A percentile compares a stretch with the other conserved stretches of the same genome.
Conservation (phyloP, 2,888 invertebrate species). For the Yponomeuta evonymella region DNA sequence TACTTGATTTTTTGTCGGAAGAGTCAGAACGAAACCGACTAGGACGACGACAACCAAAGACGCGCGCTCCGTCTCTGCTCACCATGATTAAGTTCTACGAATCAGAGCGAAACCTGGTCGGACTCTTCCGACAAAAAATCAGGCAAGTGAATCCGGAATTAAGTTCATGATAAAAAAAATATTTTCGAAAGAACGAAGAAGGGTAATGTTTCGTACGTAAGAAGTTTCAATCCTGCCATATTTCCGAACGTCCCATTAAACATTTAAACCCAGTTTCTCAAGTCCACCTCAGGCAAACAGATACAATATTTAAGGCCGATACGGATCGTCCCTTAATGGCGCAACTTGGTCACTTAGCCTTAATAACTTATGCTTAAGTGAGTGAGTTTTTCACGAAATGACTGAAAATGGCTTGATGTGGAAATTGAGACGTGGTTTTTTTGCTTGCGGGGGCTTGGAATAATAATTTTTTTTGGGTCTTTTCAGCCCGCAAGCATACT, state of each 20-base stretch:
- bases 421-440: not conserved
- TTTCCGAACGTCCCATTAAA: not conserved
- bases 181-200: no score
- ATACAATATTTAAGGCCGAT: constrained; percentile 40
- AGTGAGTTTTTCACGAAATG: constrained; percentile 1
- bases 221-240: not conserved
- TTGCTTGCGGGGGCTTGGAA: not conserved
- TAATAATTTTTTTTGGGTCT: not conserved
- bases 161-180: no score
- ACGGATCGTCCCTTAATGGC: constrained; percentile 37
- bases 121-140: no score
- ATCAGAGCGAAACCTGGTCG: no score
- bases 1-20: no score
- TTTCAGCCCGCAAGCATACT: not conserved
- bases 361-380: constrained; percentile 5
- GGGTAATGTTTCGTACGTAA: no score
- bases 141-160: no score
- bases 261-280: not conserved
- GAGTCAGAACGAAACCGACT: no score
- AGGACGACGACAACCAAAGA: no score
- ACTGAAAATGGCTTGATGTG: not conserved
- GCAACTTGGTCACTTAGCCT: constrained; percentile 32
- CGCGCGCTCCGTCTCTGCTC: no score
- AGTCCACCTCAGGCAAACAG: constrained; percentile 17
- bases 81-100: no score